These are phyloP conservation scores for Habropoda laboriosa DNA, from an alignment of 1,140 invertebrate species.

Conservation along the genomic window DNA sequence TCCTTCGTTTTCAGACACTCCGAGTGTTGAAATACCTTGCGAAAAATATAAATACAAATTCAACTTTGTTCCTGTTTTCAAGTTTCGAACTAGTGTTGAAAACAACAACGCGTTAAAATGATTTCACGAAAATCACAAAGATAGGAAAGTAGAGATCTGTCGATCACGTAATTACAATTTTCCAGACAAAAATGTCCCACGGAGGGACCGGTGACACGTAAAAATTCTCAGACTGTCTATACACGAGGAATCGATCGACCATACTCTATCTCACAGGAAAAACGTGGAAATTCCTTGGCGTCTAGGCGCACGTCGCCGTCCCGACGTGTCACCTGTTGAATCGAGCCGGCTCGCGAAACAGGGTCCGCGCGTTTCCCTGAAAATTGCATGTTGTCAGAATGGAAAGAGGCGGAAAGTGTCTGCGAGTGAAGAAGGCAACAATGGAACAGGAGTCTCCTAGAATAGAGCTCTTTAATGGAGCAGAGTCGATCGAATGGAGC, in stretches of 20 bases:
- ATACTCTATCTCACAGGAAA: neutral
- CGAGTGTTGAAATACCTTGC: too few relatives aligned
- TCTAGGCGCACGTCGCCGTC: neutral
- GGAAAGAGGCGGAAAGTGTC: neutral
- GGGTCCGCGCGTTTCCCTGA: slow-evolving; percentile 30
- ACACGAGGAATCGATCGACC: neutral
- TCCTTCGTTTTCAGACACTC: too few relatives aligned
- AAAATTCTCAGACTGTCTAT: neutral
- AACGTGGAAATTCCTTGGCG: slow-evolving; percentile 10
- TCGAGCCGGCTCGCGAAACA: slow-evolving; percentile 29
- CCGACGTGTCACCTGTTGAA: slow-evolving; percentile 64
- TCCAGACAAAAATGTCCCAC: too few relatives aligned
- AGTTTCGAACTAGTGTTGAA: too few relatives aligned
- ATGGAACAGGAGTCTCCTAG: neutral
- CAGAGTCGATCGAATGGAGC: neutral
- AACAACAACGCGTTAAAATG: too few relatives aligned
- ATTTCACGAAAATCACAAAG: too few relatives aligned
- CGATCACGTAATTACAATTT: too few relatives aligned
- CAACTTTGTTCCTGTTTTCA: too few relatives aligned
- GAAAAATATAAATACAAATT: too few relatives aligned
- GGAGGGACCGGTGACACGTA: neutral
- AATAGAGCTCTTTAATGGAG: neutral
- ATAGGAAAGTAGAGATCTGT: too few relatives aligned
- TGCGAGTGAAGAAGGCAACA: neutral
- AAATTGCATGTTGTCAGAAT: slow-evolving; percentile 38